A percentile compares a stretch with the other conserved stretches of the same genome.
Evolutionary conservation across 2,797 vertebrate species (phyloP).

Genomic region (Pseudocheirus occidentalis): DNA sequence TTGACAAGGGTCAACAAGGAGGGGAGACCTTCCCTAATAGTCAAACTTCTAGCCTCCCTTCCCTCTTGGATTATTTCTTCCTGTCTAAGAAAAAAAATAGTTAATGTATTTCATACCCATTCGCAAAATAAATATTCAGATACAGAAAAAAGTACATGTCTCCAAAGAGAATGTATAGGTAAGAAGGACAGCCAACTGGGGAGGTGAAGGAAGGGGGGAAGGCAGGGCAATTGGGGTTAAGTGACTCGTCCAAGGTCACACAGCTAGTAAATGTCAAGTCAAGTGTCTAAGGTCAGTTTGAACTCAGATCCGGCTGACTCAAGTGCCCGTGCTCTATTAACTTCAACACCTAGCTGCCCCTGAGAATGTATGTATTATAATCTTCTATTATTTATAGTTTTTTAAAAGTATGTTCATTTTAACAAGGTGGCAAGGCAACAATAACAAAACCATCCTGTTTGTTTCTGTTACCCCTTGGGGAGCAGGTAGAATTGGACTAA

Average conservation of each 20-base stretch:
- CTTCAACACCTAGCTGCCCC: no score
- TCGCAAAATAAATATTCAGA: not conserved
- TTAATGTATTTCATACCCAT: not conserved
- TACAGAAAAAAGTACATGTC: not conserved
- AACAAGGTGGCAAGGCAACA: not conserved
- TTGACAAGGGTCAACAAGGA: not conserved
- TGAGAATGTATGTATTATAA: not conserved
- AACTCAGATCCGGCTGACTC: no score
- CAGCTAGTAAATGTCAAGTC: no score
- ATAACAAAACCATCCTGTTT: not conserved
- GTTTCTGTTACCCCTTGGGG: not conserved
- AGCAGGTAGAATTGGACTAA: not conserved
- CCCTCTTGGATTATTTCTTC: not conserved
- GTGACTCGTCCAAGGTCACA: no score
- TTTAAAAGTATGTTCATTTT: not conserved
- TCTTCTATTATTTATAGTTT: not conserved
- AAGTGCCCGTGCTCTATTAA: no score
- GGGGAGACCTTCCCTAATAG: not conserved
- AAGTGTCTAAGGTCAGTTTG: no score
- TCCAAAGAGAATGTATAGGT: not conserved
- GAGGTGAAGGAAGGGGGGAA: no score
- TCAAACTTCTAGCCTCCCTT: not conserved
- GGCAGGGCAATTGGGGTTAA: no score
- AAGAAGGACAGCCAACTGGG: no score
- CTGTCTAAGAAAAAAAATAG: not conserved